Conservation (phyloP, 2,797 vertebrate genomes). For the Tokudaia muenninki region DNA sequence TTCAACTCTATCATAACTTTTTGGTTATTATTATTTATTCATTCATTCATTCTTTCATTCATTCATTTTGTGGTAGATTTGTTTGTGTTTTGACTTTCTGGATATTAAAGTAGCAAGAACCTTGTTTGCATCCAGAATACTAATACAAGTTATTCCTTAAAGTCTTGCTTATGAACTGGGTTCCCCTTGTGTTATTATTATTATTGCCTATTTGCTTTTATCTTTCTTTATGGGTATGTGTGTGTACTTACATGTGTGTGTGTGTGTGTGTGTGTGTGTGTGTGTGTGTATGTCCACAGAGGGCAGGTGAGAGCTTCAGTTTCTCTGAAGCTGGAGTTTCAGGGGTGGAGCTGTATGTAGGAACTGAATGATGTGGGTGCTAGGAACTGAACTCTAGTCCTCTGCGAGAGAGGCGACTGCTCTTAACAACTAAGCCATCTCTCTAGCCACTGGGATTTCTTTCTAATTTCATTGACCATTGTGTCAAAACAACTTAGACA, state of each 20-base stretch:
- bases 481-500: background rate
- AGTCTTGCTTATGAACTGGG: background rate
- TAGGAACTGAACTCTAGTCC: background rate
- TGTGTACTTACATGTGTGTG: background rate
- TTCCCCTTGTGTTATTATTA: background rate
- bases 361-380: background rate
- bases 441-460: background rate
- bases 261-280: too few relatives aligned
- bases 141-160: background rate
- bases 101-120: background rate
- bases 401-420: background rate
- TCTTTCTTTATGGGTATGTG: background rate
- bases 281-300: background rate
- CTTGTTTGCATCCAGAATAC: background rate
- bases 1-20: background rate
- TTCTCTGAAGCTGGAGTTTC: background rate
- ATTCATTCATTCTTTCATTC: background rate
- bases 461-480: background rate
- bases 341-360: background rate
- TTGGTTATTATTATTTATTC: background rate
- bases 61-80: background rate
- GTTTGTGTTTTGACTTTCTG: background rate
- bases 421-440: background rate
- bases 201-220: background rate
- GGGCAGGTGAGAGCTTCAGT: background rate